Evolutionary conservation across 1,140 invertebrate species (phyloP).

Genomic region (Pseudomyrmex concolor): DNA sequence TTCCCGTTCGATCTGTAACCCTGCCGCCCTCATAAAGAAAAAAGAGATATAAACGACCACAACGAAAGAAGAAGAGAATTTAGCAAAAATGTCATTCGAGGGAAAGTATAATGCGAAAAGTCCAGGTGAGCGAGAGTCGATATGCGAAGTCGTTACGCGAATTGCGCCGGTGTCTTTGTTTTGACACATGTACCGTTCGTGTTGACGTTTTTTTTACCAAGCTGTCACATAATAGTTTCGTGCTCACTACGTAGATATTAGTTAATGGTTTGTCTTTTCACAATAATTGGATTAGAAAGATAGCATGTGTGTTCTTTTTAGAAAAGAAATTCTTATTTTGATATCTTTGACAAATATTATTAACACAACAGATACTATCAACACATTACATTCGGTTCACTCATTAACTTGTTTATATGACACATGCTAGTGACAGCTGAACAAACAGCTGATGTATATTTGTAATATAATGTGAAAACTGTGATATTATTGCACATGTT

Average conservation of each 20-base stretch:
- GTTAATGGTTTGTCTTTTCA: too few species aligned
- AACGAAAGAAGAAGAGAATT: background rate
- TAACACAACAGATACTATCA: too few species aligned
- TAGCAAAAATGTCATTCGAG: slow-evolving; percentile 78
- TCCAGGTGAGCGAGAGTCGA: slow-evolving; percentile 71
- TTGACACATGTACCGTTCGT: background rate
- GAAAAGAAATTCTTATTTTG: too few species aligned
- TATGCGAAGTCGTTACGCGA: background rate
- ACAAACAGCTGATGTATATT: background rate
- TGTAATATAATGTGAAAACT: background rate
- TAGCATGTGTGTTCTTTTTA: too few species aligned
- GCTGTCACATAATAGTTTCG: background rate
- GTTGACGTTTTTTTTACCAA: background rate
- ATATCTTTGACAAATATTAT: too few species aligned
- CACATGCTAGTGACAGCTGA: background rate
- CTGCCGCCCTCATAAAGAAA: background rate
- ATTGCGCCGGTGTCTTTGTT: slow-evolving; percentile 30
- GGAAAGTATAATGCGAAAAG: slow-evolving; percentile 82
- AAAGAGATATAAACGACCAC: background rate
- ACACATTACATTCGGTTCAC: too few species aligned
- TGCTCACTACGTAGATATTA: too few species aligned
- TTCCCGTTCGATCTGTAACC: slow-evolving; percentile 46
- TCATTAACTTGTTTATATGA: background rate
- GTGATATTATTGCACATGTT: slow-evolving; percentile 31
- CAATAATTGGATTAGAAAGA: too few species aligned